Evolutionary conservation across 2,113 vertebrate genomes (phyloP).

Genomic region (Malurus cyaneus): DNA sequence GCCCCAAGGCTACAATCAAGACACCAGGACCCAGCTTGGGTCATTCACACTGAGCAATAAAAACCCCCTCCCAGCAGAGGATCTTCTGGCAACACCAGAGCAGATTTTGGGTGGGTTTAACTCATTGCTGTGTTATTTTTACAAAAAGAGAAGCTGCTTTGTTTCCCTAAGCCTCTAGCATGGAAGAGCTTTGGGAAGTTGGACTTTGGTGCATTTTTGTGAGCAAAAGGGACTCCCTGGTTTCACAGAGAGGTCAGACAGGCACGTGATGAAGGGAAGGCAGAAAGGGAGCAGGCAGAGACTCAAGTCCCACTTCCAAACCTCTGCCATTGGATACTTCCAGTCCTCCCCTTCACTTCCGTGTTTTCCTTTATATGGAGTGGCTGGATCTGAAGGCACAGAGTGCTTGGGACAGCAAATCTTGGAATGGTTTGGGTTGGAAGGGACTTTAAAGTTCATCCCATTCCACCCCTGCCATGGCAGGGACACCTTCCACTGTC

Average conservation of each 20-base stretch:
- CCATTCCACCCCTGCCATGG: background rate
- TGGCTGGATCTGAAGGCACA: background rate
- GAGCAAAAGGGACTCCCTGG: background rate
- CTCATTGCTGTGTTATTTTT: background rate
- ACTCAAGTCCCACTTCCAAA: background rate
- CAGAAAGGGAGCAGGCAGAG: background rate
- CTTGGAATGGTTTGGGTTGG: background rate
- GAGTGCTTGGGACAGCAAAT: background rate
- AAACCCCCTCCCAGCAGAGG: background rate
- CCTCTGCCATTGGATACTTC: background rate
- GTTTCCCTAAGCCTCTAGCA: background rate
- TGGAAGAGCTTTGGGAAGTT: background rate
- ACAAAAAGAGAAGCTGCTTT: background rate
- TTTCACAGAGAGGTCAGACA: background rate
- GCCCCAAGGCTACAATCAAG: background rate
- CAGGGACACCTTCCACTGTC: background rate
- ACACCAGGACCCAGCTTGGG: background rate
- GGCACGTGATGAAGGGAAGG: background rate
- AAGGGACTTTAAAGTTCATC: background rate
- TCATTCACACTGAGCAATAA: background rate
- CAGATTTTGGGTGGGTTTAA: background rate
- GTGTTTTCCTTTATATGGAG: background rate
- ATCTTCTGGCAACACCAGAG: background rate
- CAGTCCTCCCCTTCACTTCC: background rate
- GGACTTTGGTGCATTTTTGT: background rate